Percentiles rank a stretch among this genome's conserved stretches.
These are phyloP conservation scores for Onychomys leucogaster DNA, from an alignment of 2,797 vertebrate genomes.

Conservation along the genomic window DNA sequence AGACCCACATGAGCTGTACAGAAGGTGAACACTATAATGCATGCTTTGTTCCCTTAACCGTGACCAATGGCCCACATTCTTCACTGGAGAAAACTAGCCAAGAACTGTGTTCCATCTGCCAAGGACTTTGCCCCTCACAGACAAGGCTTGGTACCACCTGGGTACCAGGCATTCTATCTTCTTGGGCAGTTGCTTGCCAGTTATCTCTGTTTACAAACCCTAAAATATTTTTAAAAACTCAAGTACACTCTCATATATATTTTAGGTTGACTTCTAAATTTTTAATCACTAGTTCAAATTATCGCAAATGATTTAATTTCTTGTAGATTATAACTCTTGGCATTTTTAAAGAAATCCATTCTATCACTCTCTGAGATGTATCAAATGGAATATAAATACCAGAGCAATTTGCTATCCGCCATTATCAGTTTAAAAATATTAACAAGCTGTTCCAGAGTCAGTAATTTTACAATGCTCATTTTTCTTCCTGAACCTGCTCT, in stretches of 20 bases:
- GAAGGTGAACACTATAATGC: not conserved
- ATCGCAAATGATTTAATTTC: constrained; percentile 52
- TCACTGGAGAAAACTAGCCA: constrained; percentile 41
- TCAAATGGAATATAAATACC: constrained; percentile 38
- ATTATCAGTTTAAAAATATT: constrained; percentile 58
- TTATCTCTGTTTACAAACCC: not conserved
- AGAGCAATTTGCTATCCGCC: constrained; percentile 10
- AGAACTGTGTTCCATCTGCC: constrained; percentile 35
- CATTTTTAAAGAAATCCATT: constrained; percentile 51
- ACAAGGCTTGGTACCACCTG: not conserved
- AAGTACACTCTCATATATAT: not conserved
- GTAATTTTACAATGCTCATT: constrained; percentile 16
- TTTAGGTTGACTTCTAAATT: not conserved
- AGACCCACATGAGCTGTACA: not conserved
- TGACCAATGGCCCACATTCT: constrained; percentile 3
- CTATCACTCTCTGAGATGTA: constrained; percentile 21
- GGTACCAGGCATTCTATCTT: not conserved
- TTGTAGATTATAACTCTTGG: not conserved
- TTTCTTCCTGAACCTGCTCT: constrained; percentile 11
- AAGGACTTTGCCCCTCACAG: not conserved
- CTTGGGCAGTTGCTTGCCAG: not conserved
- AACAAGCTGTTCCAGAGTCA: not conserved
- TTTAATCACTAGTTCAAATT: constrained; percentile 27
- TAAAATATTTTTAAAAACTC: not conserved
- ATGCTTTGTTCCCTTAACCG: not conserved